phyloP scores from a whole-genome alignment of 2,797 vertebrate genomes.

The Lacerta viridis region DNA sequence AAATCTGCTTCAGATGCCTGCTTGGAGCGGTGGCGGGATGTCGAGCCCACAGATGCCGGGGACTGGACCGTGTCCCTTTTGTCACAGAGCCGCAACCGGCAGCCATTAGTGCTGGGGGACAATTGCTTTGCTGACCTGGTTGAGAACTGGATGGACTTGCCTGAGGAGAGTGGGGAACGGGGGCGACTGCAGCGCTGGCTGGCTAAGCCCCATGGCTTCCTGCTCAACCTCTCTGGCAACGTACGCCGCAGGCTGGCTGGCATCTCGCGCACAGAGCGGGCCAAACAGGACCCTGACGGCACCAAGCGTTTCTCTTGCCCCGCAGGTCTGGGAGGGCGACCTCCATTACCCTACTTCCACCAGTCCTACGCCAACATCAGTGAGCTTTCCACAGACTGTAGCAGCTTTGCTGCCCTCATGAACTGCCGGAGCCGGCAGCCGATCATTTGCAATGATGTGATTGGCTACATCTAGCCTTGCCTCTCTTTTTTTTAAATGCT shows the following conservation, averaged over 20 bases:
- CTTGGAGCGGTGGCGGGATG: conserved; percentile 91
- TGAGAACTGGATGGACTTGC: conserved; percentile 99
- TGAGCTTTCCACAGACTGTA: conserved; percentile 87
- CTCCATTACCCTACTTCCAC: conserved; percentile 89
- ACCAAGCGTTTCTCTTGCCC: conserved; percentile 93
- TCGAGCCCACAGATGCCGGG: conserved; percentile 84
- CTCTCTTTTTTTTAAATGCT: neutral
- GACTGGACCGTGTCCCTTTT: conserved; percentile 95
- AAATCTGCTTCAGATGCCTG: conserved; percentile 96
- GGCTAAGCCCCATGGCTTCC: conserved; percentile 89
- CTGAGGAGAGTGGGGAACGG: conserved; percentile 87
- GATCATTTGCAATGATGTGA: conserved; percentile 95
- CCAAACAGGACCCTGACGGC: conserved; percentile 72
- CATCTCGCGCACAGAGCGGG: conserved; percentile 83
- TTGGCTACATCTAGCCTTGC: conserved; percentile 90
- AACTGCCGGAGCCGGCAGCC: conserved; percentile 96
- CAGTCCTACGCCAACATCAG: conserved; percentile 91
- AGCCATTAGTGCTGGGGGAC: conserved; percentile 94
- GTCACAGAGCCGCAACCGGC: conserved; percentile 93
- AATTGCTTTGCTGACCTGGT: conserved; percentile 98
- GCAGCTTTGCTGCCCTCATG: conserved; percentile 91
- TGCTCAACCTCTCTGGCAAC: conserved; percentile 89
- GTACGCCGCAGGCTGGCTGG: conserved; percentile 88
- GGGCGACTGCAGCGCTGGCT: conserved; percentile 82
- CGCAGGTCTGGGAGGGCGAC: conserved; percentile 82